These are phyloP conservation scores for Leptopilina drosophilae DNA, from an alignment of 2,888 invertebrate species.

Conservation along the genomic window DNA sequence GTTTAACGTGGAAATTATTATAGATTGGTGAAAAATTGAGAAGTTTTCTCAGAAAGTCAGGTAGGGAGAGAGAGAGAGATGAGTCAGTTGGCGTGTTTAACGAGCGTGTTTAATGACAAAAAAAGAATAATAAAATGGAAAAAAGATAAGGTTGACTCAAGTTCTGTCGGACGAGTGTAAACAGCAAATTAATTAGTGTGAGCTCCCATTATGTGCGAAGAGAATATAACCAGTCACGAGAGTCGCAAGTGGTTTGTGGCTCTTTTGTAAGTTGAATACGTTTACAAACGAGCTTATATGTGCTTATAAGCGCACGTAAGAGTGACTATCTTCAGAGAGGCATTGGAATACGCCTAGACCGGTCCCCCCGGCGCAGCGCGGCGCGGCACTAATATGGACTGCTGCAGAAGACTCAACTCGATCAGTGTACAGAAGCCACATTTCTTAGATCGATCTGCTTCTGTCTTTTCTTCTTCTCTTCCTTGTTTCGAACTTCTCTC, in stretches of 20 bases:
- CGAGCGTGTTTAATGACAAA: slow-evolving; percentile 37
- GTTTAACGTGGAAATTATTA: too few relatives aligned
- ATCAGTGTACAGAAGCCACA: slow-evolving; percentile 58
- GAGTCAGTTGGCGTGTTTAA: slow-evolving; percentile 20
- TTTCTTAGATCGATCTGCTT: slow-evolving; percentile 52
- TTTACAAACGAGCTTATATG: slow-evolving; percentile 35
- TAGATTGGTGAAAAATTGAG: background rate
- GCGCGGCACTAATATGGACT: slow-evolving; percentile 66
- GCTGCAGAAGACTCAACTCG: slow-evolving; percentile 68
- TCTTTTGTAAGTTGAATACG: slow-evolving; percentile 33
- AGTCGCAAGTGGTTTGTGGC: slow-evolving; percentile 30
- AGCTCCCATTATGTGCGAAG: slow-evolving; percentile 60
- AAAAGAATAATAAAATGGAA: too few relatives aligned
- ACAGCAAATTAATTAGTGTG: slow-evolving; percentile 68
- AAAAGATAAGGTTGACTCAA: slow-evolving; percentile 11
- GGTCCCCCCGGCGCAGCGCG: slow-evolving; percentile 59
- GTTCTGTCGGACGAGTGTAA: slow-evolving; percentile 59
- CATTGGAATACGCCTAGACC: slow-evolving; percentile 68
- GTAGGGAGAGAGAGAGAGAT: background rate
- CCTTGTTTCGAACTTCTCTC: background rate
- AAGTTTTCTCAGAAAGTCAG: background rate
- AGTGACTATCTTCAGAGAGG: slow-evolving; percentile 45
- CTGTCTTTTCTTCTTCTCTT: slow-evolving; percentile 50
- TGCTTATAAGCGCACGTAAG: slow-evolving; percentile 37
- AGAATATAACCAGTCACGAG: slow-evolving; percentile 51